Evolutionary conservation across 2,113 vertebrate species (phyloP), one percentile per base, ranked within the genome.

Genomic region (Hippoglossus stenolepis): DNA sequence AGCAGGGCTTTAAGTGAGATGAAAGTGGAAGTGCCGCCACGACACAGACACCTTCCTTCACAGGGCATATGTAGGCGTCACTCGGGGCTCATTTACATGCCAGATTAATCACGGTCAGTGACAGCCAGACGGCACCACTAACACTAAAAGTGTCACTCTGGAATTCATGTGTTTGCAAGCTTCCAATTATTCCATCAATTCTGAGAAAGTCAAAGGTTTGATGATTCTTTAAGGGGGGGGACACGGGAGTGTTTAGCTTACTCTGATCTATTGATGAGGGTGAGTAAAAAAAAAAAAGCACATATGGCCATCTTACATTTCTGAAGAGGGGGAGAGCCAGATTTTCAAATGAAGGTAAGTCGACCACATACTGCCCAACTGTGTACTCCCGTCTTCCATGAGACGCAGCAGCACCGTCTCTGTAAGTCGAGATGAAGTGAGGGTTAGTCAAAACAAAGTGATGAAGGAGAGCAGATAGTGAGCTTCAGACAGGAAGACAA

Each of bases 301-400:
- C 28, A 64, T 63, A 51, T 4, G 14, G 51, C n/a, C 12, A 62
- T 86, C 96, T 95, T 90, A 98, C 97, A 14, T 95, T 93, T 94
- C 77, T 95, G 88, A 99, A 93, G 85, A 96, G 88, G 0, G 97
- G 97, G 56, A 99, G 95, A 20, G 90, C 95, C 84, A 98, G 82
- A 62, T 93, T 95, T 93, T 99, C 97, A 85, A 99, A 98, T 1
- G 97, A 96, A 35, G 85, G 64, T 73, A 98, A 77, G 63, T 99
- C 94, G 14, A 99, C 97, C 77, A 95, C 91, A 10, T 98, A 99
- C 63, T 96, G 96, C 0, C 97, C 97, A 0, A 99, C 97, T 0
- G 93, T 93, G 89, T 91, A 93, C 38, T 95, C 95, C 23, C 63
- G 74, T 85, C 91, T 90, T 79, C 94, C 94, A 0, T 85, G 43